A percentile compares a stretch with the other conserved stretches of the same genome.
Conservation (phyloP, 2,113 vertebrate species). For the Sylvicapra grimmia region DNA sequence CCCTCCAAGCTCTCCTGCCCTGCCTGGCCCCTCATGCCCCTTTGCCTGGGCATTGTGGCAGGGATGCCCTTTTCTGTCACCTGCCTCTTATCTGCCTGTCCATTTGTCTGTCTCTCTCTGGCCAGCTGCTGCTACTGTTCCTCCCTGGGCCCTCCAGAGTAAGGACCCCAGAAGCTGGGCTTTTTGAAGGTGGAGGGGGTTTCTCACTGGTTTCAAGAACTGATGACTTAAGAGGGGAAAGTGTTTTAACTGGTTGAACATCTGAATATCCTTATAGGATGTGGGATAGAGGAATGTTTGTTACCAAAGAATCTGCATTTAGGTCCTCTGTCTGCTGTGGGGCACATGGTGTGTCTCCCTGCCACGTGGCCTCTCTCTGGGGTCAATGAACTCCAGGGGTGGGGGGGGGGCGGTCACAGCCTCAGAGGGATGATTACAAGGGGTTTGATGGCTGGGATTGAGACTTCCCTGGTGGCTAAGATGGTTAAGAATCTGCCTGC, state of each 20-base stretch:
- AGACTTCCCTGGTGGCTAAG: background rate
- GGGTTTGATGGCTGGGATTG: no score
- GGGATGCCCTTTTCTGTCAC: background rate
- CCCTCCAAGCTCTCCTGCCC: background rate
- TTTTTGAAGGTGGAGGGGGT: background rate
- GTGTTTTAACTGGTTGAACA: background rate
- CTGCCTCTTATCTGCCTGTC: background rate
- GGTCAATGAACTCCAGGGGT: background rate
- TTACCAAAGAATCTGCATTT: background rate
- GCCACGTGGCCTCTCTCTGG: background rate
- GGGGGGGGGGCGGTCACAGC: rapidly evolving
- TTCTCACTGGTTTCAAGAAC: background rate
- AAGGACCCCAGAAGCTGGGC: background rate
- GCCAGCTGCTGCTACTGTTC: background rate
- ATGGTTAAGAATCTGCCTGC: background rate
- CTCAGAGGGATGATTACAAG: background rate
- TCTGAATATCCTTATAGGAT: background rate
- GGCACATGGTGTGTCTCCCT: background rate
- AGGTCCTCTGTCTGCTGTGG: background rate
- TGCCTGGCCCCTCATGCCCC: background rate
- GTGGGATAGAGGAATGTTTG: background rate
- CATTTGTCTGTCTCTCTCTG: background rate
- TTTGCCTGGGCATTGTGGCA: background rate
- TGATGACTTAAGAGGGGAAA: background rate
- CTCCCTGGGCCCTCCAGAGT: background rate